Evolutionary conservation across 2,113 vertebrate species (phyloP).

Genomic region (Butorides virescens): DNA sequence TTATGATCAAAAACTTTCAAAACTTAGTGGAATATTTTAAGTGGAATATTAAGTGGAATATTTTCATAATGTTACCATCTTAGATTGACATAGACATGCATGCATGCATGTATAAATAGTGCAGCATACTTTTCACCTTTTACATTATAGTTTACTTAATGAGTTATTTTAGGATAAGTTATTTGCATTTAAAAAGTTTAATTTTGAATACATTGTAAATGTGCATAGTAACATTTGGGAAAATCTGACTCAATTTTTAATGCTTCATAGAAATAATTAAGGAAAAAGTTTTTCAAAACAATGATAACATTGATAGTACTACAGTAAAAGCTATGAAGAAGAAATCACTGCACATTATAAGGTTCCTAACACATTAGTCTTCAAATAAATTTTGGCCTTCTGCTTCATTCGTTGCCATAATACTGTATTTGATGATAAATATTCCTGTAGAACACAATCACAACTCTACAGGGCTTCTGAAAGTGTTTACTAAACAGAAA

Average conservation of each 20-base stretch:
- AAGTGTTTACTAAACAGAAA: background rate
- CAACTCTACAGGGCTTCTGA: background rate
- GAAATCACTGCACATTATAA: background rate
- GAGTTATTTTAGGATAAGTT: background rate
- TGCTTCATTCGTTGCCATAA: background rate
- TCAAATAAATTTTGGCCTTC: background rate
- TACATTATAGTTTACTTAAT: background rate
- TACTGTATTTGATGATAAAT: background rate
- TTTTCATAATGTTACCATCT: background rate
- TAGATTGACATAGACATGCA: background rate
- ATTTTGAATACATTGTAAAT: background rate
- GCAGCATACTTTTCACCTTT: background rate
- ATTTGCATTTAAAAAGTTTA: background rate
- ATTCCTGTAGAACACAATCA: background rate
- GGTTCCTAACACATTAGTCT: background rate
- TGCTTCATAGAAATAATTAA: background rate
- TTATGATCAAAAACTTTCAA: background rate
- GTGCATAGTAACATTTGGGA: background rate
- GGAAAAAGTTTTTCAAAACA: background rate
- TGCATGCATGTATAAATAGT: background rate
- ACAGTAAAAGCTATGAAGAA: background rate
- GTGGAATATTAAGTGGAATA: background rate
- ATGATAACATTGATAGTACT: background rate
- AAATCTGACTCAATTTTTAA: background rate
- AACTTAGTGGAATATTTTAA: background rate